Evolutionary conservation across 2,113 vertebrate genomes (phyloP).

Genomic region (Oryzias celebensis): DNA sequence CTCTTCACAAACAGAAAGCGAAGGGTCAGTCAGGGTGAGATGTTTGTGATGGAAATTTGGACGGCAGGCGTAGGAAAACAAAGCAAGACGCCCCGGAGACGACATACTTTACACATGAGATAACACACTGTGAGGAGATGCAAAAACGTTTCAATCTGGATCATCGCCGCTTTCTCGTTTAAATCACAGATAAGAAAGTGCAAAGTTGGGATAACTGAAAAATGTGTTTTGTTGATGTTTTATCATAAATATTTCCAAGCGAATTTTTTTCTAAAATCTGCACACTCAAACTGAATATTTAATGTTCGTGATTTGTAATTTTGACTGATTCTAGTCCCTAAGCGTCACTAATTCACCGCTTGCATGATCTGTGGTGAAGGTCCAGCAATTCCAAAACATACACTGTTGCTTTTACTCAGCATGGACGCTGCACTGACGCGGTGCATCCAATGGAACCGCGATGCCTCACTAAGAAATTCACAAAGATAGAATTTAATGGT

Average conservation of each 20-base stretch:
- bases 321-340: background rate
- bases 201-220: background rate
- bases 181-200: background rate
- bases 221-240: background rate
- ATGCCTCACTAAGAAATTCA: slow-evolving; percentile 51
- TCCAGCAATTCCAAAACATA: background rate
- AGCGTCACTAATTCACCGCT: background rate
- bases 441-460: slow-evolving; percentile 33
- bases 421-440: background rate
- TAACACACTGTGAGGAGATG: slow-evolving; percentile 51
- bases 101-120: slow-evolving; percentile 73
- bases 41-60: slow-evolving; percentile 81
- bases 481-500: slow-evolving; percentile 77
- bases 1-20: slow-evolving; percentile 61
- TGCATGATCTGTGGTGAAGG: background rate
- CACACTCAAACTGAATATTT: background rate
- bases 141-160: slow-evolving; percentile 20
- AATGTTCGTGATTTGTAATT: background rate
- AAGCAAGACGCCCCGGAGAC: slow-evolving; percentile 67
- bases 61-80: slow-evolving; percentile 77
- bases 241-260: background rate
- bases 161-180: slow-evolving; percentile 18
- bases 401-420: slow-evolving; percentile 8
- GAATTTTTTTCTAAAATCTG: background rate
- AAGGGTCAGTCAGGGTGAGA: slow-evolving; percentile 73